A percentile compares a stretch with the other conserved stretches of the same genome.
Evolutionary conservation across 2,888 invertebrate genomes (phyloP).

Genomic region (Branchipolynoe longqiensis): DNA sequence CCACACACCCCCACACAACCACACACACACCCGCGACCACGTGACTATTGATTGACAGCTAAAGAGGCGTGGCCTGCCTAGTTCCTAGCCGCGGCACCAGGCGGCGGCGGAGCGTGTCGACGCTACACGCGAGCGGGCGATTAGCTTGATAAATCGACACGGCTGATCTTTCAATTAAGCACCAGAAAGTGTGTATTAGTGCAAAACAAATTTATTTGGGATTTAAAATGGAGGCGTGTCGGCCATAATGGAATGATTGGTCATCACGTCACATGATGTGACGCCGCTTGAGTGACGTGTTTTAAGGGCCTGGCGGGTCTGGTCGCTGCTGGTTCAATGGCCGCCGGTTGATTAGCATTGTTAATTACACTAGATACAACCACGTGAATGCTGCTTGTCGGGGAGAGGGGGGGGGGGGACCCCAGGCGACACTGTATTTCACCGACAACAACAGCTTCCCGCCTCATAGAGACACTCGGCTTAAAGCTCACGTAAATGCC

Average conservation of each 20-base stretch:
- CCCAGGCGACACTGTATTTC: background rate
- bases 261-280: constrained; percentile 42
- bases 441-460: too few species aligned
- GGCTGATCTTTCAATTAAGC: constrained; percentile 43
- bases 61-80: constrained; percentile 21
- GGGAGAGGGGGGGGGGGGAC: too few species aligned
- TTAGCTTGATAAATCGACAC: constrained; percentile 36
- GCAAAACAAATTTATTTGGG: constrained; percentile 50
- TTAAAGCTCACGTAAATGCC: too few species aligned
- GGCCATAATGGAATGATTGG: constrained; percentile 45
- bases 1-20: background rate
- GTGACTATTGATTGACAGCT: constrained; percentile 38
- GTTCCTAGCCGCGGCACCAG: constrained; percentile 10
- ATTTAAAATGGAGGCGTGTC: constrained; percentile 39
- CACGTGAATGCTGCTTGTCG: constrained; percentile 9
- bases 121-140: constrained; percentile 7
- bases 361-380: constrained; percentile 33
- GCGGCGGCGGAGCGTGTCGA: constrained; percentile 7
- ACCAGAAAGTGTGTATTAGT: constrained; percentile 47
- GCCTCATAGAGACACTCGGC: too few species aligned
- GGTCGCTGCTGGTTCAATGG: background rate
- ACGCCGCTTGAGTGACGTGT: background rate
- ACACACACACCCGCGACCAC: background rate
- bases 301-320: constrained; percentile 3
- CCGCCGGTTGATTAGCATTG: background rate